These are phyloP conservation scores for Drosophila eohydei DNA, from an alignment of 2,888 invertebrate genomes.

Conservation along the genomic window DNA sequence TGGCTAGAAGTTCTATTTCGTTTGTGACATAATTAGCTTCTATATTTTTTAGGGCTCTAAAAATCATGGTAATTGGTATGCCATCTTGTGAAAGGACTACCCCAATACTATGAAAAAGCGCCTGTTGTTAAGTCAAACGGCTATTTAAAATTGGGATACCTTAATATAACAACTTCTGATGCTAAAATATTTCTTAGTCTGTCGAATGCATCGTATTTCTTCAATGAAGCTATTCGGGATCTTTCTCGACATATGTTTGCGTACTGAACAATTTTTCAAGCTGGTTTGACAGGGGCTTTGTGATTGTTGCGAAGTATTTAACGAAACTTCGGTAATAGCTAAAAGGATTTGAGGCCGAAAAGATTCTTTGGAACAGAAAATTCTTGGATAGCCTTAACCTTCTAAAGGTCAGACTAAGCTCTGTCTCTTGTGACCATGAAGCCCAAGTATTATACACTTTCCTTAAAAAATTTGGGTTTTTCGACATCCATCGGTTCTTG, in stretches of 20 bases:
- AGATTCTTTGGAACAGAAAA: too few relatives aligned
- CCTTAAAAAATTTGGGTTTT: neutral
- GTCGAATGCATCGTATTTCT: neutral
- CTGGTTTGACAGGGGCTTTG: neutral
- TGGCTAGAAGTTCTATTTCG: neutral
- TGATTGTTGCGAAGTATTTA: neutral
- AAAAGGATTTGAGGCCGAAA: neutral
- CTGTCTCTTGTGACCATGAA: neutral
- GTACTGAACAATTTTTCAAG: neutral
- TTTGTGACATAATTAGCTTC: neutral
- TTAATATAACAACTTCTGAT: neutral
- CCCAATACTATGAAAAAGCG: neutral
- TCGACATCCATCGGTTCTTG: neutral
- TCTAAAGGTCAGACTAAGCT: constrained; percentile 3
- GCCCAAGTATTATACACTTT: neutral
- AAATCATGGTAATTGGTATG: neutral
- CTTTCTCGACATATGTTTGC: neutral
- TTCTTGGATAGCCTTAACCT: neutral
- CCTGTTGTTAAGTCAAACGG: neutral
- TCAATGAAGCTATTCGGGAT: too few relatives aligned
- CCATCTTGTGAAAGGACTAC: neutral
- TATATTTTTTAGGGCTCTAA: neutral
- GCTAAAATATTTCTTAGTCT: neutral
- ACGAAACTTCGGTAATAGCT: neutral
- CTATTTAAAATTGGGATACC: neutral